A percentile compares a stretch with the other conserved stretches of the same genome.
Evolutionary conservation across 2,888 invertebrate genomes (phyloP).

Genomic region (Trileptium ribeirensis): DNA sequence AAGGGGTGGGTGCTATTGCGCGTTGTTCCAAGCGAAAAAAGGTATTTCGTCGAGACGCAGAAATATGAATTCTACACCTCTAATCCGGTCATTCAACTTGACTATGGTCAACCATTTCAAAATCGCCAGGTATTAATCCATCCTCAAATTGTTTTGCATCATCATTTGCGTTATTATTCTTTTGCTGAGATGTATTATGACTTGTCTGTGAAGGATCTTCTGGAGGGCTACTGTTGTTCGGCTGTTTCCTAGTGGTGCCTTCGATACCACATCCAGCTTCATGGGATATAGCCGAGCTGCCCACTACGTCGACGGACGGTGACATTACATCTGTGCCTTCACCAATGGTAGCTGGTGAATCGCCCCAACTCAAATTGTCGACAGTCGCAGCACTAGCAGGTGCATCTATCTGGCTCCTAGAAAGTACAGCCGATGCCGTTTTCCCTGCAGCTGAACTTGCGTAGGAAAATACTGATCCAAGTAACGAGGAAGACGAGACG

Average conservation of each 20-base stretch:
- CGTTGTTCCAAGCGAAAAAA: too few species aligned
- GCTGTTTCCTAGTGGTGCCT: too few species aligned
- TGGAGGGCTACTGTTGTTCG: neutral
- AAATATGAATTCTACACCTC: too few species aligned
- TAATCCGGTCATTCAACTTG: neutral
- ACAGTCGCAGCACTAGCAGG: neutral
- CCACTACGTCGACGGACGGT: too few species aligned
- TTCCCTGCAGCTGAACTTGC: neutral
- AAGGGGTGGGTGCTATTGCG: too few species aligned
- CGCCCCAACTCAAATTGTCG: too few species aligned
- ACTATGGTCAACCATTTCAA: neutral
- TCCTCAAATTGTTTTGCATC: neutral
- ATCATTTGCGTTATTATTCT: neutral
- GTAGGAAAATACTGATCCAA: neutral
- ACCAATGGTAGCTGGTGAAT: too few species aligned
- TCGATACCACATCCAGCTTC: neutral
- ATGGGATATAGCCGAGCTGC: too few species aligned
- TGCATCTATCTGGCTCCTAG: too few species aligned
- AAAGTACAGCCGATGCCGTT: neutral
- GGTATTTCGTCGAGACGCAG: too few species aligned
- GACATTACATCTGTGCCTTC: too few species aligned
- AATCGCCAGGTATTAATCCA: neutral
- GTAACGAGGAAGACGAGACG: neutral
- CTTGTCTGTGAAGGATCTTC: neutral
- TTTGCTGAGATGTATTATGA: neutral